Percentiles rank a stretch among this genome's conserved stretches.
These are phyloP conservation scores for Linhomoeus sp. DNA, from an alignment of 2,888 invertebrate genomes.

Conservation along the genomic window DNA sequence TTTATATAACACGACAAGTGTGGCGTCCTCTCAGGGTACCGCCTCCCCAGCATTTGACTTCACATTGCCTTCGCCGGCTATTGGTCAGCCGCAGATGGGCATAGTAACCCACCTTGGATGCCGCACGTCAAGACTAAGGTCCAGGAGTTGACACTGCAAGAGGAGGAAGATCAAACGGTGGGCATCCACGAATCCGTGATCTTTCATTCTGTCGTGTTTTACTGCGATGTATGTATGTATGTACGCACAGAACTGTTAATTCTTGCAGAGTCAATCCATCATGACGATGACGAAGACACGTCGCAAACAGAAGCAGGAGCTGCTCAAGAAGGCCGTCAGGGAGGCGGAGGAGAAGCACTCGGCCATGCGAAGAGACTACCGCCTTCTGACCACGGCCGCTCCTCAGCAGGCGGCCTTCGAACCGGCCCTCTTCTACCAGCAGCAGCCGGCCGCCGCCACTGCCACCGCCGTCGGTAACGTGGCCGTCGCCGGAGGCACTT, in stretches of 20 bases:
- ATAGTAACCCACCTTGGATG: slow-evolving; percentile 86
- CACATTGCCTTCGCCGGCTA: slow-evolving; percentile 91
- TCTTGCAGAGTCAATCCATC: slow-evolving; percentile 24
- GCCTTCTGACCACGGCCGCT: slow-evolving; percentile 79
- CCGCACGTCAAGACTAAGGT: slow-evolving; percentile 93
- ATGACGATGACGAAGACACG: slow-evolving; percentile 96
- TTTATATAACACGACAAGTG: no score
- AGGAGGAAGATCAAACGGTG: slow-evolving; percentile 52
- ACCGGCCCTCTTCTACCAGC: slow-evolving; percentile 58
- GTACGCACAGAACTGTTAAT: no score
- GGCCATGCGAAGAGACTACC: slow-evolving; percentile 12
- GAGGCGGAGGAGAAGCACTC: slow-evolving; percentile 69
- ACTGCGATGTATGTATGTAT: no score
- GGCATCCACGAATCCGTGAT: no score
- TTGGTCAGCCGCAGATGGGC: slow-evolving; percentile 46
- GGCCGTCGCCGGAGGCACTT: slow-evolving; percentile 85
- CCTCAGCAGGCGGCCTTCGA: slow-evolving; percentile 87
- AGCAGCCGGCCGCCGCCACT: slow-evolving; percentile 40
- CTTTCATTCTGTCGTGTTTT: no score
- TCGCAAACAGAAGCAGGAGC: slow-evolving; percentile 94
- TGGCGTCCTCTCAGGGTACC: slow-evolving; percentile 47
- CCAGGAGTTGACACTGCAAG: slow-evolving; percentile 92
- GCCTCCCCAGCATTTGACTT: slow-evolving; percentile 96
- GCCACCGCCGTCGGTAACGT: slow-evolving; percentile 68
- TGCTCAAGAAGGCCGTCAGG: slow-evolving; percentile 78